phyloP scores from a whole-genome alignment of 2,113 vertebrate species.

The Dicerorhinus sumatrensis region DNA sequence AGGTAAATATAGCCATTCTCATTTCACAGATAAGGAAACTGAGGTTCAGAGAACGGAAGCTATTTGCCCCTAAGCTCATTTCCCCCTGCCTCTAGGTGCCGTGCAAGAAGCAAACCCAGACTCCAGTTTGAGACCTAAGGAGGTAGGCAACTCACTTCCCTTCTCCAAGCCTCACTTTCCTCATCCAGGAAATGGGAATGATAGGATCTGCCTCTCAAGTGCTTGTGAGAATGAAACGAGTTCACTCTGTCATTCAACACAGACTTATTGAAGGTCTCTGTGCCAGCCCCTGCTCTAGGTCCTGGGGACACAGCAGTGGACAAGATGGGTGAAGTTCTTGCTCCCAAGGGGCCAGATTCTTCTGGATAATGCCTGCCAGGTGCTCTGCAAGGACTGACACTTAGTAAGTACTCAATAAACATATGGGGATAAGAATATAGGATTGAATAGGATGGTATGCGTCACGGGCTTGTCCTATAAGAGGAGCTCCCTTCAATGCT shows the following conservation, averaged over 20 bases:
- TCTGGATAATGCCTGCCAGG: neutral
- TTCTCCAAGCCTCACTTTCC: neutral
- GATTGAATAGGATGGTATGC: neutral
- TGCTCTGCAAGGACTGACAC: neutral
- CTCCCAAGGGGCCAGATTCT: neutral
- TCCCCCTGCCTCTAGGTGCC: no score
- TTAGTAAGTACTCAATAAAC: neutral
- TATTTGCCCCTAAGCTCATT: neutral
- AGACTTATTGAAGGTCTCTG: neutral
- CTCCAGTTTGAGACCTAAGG: neutral
- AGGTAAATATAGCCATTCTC: neutral
- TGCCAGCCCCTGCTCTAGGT: neutral
- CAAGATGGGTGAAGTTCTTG: neutral
- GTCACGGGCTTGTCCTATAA: neutral
- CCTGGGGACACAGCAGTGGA: neutral
- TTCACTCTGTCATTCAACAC: neutral
- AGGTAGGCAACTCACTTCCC: neutral
- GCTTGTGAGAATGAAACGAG: neutral
- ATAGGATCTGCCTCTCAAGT: neutral
- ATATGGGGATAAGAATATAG: neutral
- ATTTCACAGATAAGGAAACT: slow-evolving; percentile 31
- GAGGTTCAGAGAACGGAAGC: neutral
- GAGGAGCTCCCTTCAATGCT: neutral
- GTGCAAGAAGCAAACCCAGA: neutral
- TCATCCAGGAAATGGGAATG: slow-evolving; percentile 19